phyloP scores from a whole-genome alignment of 2,888 invertebrate species.

The Pasiphila rectangulata region DNA sequence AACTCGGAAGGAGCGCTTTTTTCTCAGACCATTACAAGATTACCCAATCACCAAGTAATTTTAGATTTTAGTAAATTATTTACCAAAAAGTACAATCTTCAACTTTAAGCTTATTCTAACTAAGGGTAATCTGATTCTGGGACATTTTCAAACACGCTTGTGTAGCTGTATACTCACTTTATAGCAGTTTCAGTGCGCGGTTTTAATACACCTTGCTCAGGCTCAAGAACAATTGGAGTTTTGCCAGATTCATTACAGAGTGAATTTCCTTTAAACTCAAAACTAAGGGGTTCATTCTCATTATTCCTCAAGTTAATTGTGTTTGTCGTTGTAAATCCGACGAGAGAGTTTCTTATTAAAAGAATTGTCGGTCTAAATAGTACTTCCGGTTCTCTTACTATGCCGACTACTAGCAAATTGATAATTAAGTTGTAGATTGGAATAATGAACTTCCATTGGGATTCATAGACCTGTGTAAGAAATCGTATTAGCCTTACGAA shows the following conservation, averaged over 20 bases:
- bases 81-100: too few relatives aligned
- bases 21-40: too few relatives aligned
- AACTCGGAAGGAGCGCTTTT: too few relatives aligned
- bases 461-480: slow-evolving; percentile 76
- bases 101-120: too few relatives aligned
- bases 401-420: slow-evolving; percentile 82
- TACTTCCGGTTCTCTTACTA: slow-evolving; percentile 83
- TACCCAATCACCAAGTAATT: too few relatives aligned
- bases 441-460: slow-evolving; percentile 84
- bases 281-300: slow-evolving; percentile 74
- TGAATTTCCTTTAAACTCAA: slow-evolving; percentile 77
- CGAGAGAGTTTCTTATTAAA: slow-evolving; percentile 81
- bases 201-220: slow-evolving; percentile 71
- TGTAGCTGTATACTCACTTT: slow-evolving; percentile 58
- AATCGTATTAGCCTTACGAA: too few relatives aligned
- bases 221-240: slow-evolving; percentile 73
- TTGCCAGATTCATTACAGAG: slow-evolving; percentile 77
- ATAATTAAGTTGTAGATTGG: slow-evolving; percentile 77
- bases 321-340: slow-evolving; percentile 75
- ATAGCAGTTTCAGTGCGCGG: slow-evolving; percentile 72
- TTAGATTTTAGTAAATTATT: too few relatives aligned
- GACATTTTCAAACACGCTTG: background rate
- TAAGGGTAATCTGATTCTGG: too few relatives aligned
- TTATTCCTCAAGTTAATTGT: slow-evolving; percentile 74
- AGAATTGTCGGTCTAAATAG: slow-evolving; percentile 81